Base-by-base conservation (phyloP, 2,888 invertebrate genomes). In the Papilio elwesi region DNA sequence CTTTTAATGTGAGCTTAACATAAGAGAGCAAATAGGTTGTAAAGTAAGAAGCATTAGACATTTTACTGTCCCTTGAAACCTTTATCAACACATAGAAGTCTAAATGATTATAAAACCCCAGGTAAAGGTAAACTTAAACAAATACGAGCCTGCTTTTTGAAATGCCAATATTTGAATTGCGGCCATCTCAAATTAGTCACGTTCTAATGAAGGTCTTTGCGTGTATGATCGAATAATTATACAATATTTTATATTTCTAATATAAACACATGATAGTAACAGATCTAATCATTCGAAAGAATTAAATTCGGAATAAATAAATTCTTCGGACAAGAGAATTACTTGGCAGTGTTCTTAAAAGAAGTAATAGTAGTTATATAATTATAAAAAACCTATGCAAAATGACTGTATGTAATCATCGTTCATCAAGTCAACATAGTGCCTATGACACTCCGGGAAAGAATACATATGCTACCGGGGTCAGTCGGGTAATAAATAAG, bases 111-210 rank as follows among this genome's bases (percentile, higher is more conserved):
- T 63, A 48, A 65, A 49, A 73, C 38, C 12, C 52, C 52, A 68
- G 67, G 66, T 70, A 67, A 64, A 49, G 67, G 70, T 72, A 70
- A 68, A 15, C 47, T n/a, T 67, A 52, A 55, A 71, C 51, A 59
- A 36, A 67, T 8, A 62, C 11, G 49, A 53, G 63, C 47, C 53
- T 62, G 68, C 64, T 68, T 57, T 73, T 51, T 55, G 55, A 68
- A 68, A 64, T 64, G 64, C 15, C 55, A 64, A 72, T 68, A 57
- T 64, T 55, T 49, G 59, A 63, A 72, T 36, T 68, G 55, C 38
- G 62, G 59, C 53, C 47, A 71, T 36, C 59, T 64, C 52, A 68
- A 70, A 68, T 70, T 74, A 68, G 47, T 36, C 73, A 74, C 71
- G 72, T 74, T 64, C 53, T 59, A 11, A 70, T 38, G 55, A 70